phyloP scores from a whole-genome alignment of 2,888 invertebrate species.

The Parelbella ahira region DNA sequence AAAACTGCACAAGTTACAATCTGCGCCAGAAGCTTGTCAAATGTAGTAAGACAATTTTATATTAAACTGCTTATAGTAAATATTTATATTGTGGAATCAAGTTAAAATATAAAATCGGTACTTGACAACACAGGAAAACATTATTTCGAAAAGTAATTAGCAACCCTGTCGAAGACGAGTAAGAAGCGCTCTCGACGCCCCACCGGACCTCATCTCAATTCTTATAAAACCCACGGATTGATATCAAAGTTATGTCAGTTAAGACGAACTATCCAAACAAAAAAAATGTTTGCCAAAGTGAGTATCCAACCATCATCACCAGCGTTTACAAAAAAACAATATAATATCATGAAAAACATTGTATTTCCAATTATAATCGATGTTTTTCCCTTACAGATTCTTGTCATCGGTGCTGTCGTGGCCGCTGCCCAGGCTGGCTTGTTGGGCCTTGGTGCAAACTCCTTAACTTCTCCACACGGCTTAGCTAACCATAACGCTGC shows the following conservation, averaged over 20 bases:
- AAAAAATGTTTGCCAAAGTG: constrained; percentile 73
- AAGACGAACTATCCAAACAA: constrained; percentile 58
- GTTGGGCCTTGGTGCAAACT: constrained; percentile 41
- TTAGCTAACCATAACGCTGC: constrained; percentile 24
- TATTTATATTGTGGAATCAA: too few species aligned
- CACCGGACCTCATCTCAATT: constrained; percentile 60
- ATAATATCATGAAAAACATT: neutral
- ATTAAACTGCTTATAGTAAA: too few species aligned
- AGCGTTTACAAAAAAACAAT: constrained; percentile 8
- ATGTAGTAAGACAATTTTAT: too few species aligned
- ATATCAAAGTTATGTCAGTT: constrained; percentile 71
- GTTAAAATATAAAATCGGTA: too few species aligned
- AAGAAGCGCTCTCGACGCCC: constrained; percentile 51
- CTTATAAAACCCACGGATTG: constrained; percentile 72
- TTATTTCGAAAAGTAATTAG: too few species aligned
- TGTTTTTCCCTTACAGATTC: constrained; percentile 45
- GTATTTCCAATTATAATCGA: neutral
- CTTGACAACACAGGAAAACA: too few species aligned
- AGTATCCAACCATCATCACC: constrained; percentile 37
- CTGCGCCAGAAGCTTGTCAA: too few species aligned
- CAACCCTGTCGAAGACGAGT: constrained; percentile 48
- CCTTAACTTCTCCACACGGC: constrained; percentile 36
- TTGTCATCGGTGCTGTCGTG: constrained; percentile 57
- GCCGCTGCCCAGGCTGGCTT: constrained; percentile 76
- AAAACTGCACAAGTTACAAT: too few species aligned